Evolutionary conservation across 2,113 vertebrate species (phyloP), one percentile per base, ranked within the genome.

Genomic region (Scopus umbretta): DNA sequence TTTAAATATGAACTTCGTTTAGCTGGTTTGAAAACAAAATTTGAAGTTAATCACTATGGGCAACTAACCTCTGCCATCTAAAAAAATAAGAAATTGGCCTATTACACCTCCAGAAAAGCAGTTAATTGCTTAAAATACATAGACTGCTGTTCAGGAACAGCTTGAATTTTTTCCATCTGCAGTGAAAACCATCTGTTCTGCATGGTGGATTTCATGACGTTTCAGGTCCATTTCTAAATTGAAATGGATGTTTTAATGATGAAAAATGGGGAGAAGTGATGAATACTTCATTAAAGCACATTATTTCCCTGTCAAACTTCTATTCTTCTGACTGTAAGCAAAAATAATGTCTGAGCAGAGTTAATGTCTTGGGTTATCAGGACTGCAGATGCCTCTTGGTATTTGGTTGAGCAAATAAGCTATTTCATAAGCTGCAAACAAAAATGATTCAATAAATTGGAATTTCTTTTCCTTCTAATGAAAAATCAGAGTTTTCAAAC

Each of bases 141-240:
- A 86, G 80, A 30, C 87, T 86, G 63, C 68, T 95, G 63, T 86
- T 95, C 81, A 94, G 80, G 62, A 97, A 70, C 82, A 91, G 96
- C 93, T 97, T 75, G 67, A 79, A 29, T 80, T 90, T 90, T 90
- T 92, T 86, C 71, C 78, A 81, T 90, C 96, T 91, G 88, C 94
- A 92, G 38, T 88, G 84, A 80, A 94, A 96, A 91, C 95, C 95
- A 97, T 98, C 95, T 97, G 96, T 94, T 97, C 72, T 90, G 88
- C 96, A 92, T 95, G 96, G 96, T 53, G 84, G 92, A 96, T 81
- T 94, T 93, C 88, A 94, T 94, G 94, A 94, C 89, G 97, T 96
- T 92, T 93, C 93, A 94, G 92, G 96, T 95, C 94, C 80, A 86
- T 94, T 96, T 94, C 93, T 86, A 89, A 92, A 96, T 73, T 94